Base-by-base conservation (phyloP, 2,797 vertebrate species). In the Anguilla marmorata region DNA sequence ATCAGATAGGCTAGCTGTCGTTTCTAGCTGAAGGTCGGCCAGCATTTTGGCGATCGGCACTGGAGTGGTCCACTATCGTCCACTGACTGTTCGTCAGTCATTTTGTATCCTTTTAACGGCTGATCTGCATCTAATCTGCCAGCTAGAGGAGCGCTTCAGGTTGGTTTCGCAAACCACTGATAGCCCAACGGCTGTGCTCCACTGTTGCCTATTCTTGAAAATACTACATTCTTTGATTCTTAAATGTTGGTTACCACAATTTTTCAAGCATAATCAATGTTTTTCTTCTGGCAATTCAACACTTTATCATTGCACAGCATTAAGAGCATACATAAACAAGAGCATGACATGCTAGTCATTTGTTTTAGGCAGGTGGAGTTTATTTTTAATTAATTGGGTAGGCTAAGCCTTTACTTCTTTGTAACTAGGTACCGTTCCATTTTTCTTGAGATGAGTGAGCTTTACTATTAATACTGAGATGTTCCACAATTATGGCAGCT, bases 51-150 rank as follows among this genome's bases (percentile, higher is more conserved):
- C 2, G 16, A 16, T 16, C 56, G 63, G 63, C 5, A n/a, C 24
- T n/a, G 6, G 24, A 66, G 63, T n/a, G 63, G 63, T n/a, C 63
- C 4, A 11, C 63, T 66, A 66, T 66, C n/a, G 63, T 5, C 24
- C 5, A 24, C 41, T 41, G 63, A 66, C 63, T n/a, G 24, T n/a
- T 66, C 24, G 60, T 7, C n/a, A 66, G 14, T 66, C 6, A 66
- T 66, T 27, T 66, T 66, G 60, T 66, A n/a, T 66, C n/a, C 63
- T 27, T 66, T 66, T n/a, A 66, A 66, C 24, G n/a, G 63, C 63
- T 66, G 63, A 66, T 66, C 63, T 66, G 63, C 63, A 66, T 66
- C 63, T 66, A 66, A n/a, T 66, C 63, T 66, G 24, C n/a, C 56
- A 58, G 56, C 12, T 58, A 58, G 12, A 14, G 14, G 56, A 3